Percentiles rank a stretch among this genome's conserved stretches.
Evolutionary conservation across 2,113 vertebrate species (phyloP).

Genomic region (Hippocampus barbouri): DNA sequence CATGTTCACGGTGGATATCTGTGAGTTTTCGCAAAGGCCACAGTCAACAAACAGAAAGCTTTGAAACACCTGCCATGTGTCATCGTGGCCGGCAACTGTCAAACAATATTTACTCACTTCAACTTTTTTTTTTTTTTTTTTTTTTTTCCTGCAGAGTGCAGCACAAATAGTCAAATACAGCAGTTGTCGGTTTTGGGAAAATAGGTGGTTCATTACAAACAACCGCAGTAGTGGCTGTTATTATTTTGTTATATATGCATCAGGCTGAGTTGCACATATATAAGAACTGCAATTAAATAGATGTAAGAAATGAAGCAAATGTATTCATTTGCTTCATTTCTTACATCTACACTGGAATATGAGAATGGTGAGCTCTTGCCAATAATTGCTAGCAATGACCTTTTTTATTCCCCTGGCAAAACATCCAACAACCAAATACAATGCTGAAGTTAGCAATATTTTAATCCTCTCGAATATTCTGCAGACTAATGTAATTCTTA

Average conservation of each 20-base stretch:
- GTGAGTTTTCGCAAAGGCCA: too few relatives aligned
- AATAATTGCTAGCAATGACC: too few relatives aligned
- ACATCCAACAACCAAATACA: too few relatives aligned
- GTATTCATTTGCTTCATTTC: too few relatives aligned
- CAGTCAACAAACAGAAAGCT: conserved; percentile 48
- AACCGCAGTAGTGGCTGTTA: background rate
- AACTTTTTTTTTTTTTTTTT: background rate
- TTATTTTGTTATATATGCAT: background rate
- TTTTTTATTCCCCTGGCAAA: too few relatives aligned
- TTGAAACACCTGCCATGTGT: conserved; percentile 38
- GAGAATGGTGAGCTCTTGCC: too few relatives aligned
- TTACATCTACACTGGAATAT: too few relatives aligned
- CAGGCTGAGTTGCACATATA: background rate
- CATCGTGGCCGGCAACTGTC: conserved; percentile 41
- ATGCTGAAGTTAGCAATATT: too few relatives aligned
- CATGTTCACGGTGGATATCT: conserved; percentile 5
- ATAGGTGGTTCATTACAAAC: background rate
- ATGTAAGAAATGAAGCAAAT: too few relatives aligned
- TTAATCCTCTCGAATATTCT: too few relatives aligned
- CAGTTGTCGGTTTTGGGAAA: background rate
- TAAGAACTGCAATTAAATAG: background rate
- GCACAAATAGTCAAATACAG: background rate
- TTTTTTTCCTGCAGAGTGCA: conserved; percentile 14
- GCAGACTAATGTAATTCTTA: too few relatives aligned
- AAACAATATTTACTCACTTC: conserved; percentile 24